These are phyloP conservation scores for Campoplex capitator DNA, from an alignment of 2,888 invertebrate genomes.

Conservation along the genomic window DNA sequence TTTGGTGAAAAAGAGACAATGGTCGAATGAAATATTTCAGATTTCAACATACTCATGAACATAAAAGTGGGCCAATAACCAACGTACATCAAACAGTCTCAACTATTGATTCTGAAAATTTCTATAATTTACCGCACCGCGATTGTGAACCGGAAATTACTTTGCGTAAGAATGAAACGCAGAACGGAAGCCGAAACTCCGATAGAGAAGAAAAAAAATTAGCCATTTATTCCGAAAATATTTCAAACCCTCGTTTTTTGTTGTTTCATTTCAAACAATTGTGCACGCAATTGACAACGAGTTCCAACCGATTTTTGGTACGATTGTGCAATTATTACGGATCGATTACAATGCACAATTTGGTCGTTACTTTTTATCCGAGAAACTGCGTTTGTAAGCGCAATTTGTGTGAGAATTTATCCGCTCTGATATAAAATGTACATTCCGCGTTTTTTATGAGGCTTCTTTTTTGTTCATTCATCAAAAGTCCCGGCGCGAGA, in stretches of 20 bases:
- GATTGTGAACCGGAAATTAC: conserved; percentile 3
- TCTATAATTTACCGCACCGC: background rate
- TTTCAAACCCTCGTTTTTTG: background rate
- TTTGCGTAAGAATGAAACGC: background rate
- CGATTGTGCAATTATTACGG: conserved; percentile 42
- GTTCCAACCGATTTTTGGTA: background rate
- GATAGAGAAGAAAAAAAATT: conserved; percentile 26
- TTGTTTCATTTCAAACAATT: background rate
- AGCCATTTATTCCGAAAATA: conserved; percentile 48
- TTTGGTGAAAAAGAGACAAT: no score
- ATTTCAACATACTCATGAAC: no score
- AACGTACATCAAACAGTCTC: background rate
- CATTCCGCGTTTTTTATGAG: background rate
- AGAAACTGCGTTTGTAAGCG: conserved; percentile 33
- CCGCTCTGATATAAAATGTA: conserved; percentile 7
- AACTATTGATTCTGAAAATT: background rate
- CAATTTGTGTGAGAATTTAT: conserved; percentile 35
- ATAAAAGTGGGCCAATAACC: background rate
- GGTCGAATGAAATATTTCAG: no score
- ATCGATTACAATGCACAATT: conserved; percentile 46
- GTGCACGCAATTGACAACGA: background rate
- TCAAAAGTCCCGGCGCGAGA: conserved; percentile 28
- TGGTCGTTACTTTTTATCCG: background rate
- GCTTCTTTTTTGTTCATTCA: conserved; percentile 27
- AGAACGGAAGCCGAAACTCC: conserved; percentile 7